Base-by-base conservation (phyloP, 2,113 vertebrate genomes). In the Meleagris gallopavo region DNA sequence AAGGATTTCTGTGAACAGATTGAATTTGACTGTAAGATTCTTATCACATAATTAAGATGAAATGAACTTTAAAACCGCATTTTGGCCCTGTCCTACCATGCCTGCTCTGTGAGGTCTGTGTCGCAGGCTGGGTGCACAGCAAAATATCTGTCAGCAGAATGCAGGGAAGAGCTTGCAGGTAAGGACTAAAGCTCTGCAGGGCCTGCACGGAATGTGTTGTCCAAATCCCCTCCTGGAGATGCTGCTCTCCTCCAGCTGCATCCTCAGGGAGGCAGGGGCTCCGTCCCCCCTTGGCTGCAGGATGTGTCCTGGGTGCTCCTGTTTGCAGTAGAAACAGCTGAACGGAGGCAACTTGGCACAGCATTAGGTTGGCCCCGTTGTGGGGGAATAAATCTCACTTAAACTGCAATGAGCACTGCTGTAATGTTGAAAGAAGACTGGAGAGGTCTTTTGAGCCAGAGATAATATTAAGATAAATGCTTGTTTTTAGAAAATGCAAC, bases 381-480 rank as follows among this genome's bases (percentile, higher is more conserved):
- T 10, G 52, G 58, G 5, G 40, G 15, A 36, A 32, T 5, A 4
- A 41, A 34, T 13, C 38, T 64, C 65, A 43, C 41, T 54, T 27
- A 27, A 82, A n/a, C 58, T 21, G 27, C 29, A 55, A 4, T 30
- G 12, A 25, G 9, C 9, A 3, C 27, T 20, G 6, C 48, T 12
- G 25, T 40, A 17, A 20, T 2, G 15, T 25, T 29, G 61, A 18
- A 36, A 15, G 61, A 7, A 74, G 74, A 12, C 18, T 24, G 36
- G 46, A 9, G n/a, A 2, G 3, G 17, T 20, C 65, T 48, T 29
- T 11, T 5, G 1, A 34, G 57, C 2, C 34, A 0, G 32, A 6
- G 38, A 0, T 32, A 1, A 1, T 0, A 9, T 4, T 22, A 1
- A 0, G 0, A 9, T 4, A 4, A n/a, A 17, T 1, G 17, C 46